These are phyloP conservation scores for Chironomus striatipennis DNA, from an alignment of 1,140 invertebrate genomes.

Conservation along the genomic window DNA sequence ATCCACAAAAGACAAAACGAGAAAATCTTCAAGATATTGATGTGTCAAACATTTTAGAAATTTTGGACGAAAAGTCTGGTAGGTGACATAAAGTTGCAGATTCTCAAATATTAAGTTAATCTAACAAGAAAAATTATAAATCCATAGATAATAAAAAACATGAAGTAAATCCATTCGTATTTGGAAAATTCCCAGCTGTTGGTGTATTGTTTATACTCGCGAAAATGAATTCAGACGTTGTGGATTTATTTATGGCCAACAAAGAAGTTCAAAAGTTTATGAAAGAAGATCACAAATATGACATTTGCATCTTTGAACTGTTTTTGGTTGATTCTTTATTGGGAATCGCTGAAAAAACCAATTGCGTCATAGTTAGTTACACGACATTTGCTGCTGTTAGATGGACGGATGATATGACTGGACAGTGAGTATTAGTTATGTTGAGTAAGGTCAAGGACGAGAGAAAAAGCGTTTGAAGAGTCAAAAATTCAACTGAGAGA, in stretches of 20 bases:
- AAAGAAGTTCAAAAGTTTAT: neutral
- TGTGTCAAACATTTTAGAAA: neutral
- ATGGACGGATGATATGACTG: neutral
- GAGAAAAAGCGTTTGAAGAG: neutral
- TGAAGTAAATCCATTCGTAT: constrained; percentile 3
- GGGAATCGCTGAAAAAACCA: neutral
- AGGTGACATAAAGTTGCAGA: too few relatives aligned
- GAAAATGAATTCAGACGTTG: neutral
- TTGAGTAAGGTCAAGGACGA: neutral
- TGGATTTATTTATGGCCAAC: neutral
- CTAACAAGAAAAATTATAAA: too few relatives aligned
- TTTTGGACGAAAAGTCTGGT: neutral
- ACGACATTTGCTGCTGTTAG: neutral
- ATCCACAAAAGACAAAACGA: neutral
- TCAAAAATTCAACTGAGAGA: too few relatives aligned
- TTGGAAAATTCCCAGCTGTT: constrained; percentile 10
- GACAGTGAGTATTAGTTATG: neutral
- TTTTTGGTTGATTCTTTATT: neutral
- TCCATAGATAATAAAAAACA: too few relatives aligned
- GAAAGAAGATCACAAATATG: neutral
- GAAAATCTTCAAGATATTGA: neutral
- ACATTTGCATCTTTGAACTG: neutral
- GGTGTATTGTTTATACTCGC: neutral
- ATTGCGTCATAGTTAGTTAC: neutral
- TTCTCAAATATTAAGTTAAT: too few relatives aligned